Percentiles rank a stretch among this genome's conserved stretches.
phyloP scores from a whole-genome alignment of 1,140 invertebrate genomes.

The Bombus cullumanus region DNA sequence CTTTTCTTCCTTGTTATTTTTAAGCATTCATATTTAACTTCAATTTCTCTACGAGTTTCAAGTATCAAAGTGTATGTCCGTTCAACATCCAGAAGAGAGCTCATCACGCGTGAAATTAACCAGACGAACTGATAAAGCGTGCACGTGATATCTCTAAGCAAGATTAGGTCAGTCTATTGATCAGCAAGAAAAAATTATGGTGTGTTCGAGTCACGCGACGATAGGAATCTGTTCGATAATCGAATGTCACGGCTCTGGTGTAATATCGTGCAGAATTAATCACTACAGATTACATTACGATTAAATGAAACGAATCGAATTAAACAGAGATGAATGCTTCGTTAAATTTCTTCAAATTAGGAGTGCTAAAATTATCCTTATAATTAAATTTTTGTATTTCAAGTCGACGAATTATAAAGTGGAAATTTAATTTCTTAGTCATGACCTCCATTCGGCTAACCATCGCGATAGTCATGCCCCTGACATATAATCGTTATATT shows the following conservation, averaged over 20 bases:
- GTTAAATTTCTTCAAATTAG: background rate
- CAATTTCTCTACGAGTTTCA: background rate
- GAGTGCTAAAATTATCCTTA: rapidly evolving
- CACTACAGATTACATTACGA: background rate
- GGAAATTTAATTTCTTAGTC: background rate
- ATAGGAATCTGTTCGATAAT: conserved; percentile 75
- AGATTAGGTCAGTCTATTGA: conserved; percentile 42
- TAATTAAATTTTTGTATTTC: background rate
- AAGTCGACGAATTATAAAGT: background rate
- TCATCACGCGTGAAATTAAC: background rate
- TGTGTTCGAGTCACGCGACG: conserved; percentile 78
- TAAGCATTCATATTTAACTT: background rate
- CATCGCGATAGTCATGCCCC: background rate
- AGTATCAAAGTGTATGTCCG: background rate
- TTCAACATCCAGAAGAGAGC: background rate
- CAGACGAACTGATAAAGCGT: background rate
- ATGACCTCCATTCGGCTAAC: background rate
- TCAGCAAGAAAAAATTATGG: conserved; percentile 22
- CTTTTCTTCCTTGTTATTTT: background rate
- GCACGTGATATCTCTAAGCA: background rate
- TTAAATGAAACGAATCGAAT: background rate
- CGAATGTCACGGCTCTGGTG: conserved; percentile 1
- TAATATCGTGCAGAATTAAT: background rate
- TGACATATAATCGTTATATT: conserved; percentile 24
- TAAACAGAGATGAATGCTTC: background rate